Base-by-base conservation (phyloP, 2,888 invertebrate species). In the Eugnorisma glareosa region DNA sequence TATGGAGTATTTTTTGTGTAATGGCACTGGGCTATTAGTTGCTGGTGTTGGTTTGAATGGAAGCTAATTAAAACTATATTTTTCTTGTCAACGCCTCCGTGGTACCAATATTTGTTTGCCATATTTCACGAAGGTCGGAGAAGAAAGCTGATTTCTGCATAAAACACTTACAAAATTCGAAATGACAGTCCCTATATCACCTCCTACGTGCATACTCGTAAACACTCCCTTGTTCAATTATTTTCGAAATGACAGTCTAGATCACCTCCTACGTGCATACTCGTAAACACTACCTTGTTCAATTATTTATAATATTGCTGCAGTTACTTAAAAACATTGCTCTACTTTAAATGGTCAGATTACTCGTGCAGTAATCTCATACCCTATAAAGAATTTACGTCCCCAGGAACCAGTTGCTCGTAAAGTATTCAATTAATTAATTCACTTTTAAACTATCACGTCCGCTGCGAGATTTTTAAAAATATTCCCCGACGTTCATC, bases 381-480 rank as follows among this genome's bases (percentile, higher is more conserved):
- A n/a, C 51, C 43, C n/a, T 70, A 57, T 81, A 82, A 80, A 79
- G 63, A 43, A 70, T 71, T 82, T 72, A 81, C 24, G 51, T 81
- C 64, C 35, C 67, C 61, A 45, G 69, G 59, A 71, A 51, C 81
- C 57, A 59, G 63, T 77, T 28, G 61, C 70, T 73, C 73, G 54
- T 67, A 73, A 70, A 76, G 40, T 64, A 85, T 76, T 85, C 24
- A 75, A 81, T 83, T 85, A 85, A 73, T 75, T 73, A 63, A 76
- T 70, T 57, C 61, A 85, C 67, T 85, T 84, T 48, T 57, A 66
- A 75, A 81, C 21, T n/a, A 37, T n/a, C 48, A 73, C 15, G 61
- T 43, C n/a, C 31, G 21, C 37, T 11, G 31, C 18, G 7, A 48
- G 21, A 40, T 43, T 43, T n/a, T 8, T 18, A 73, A 73, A 61